Percentiles rank a stretch among this genome's conserved stretches.
Evolutionary conservation across 64 coral and sea anemone species (phyloP).

Genomic region (Montipora capricornis): DNA sequence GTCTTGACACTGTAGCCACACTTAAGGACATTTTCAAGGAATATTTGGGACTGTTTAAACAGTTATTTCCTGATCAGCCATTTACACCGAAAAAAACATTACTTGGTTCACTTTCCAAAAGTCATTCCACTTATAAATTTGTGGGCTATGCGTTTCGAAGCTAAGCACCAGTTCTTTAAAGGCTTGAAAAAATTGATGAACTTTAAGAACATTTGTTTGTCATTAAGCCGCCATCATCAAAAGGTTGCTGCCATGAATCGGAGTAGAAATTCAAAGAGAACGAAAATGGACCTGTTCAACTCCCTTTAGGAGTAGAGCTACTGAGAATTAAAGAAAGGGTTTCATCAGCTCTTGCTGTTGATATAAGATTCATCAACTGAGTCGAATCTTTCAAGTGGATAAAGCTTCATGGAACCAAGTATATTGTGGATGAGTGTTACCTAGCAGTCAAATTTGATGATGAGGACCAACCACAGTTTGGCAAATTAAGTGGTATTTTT

Average conservation of each 20-base stretch:
- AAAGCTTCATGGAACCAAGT: slow-evolving; percentile 28
- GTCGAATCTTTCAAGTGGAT: slow-evolving; percentile 8
- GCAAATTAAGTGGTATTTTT: slow-evolving; percentile 8
- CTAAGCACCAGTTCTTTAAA: slow-evolving; percentile 66
- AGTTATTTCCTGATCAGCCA: slow-evolving; percentile 32
- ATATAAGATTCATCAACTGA: neutral
- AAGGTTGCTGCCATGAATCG: slow-evolving; percentile 19
- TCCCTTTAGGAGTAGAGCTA: slow-evolving; percentile 1
- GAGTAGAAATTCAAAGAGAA: neutral
- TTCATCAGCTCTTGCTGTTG: neutral
- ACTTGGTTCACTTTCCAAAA: slow-evolving; percentile 69
- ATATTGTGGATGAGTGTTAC: slow-evolving; percentile 23
- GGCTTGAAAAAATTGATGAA: slow-evolving; percentile 19
- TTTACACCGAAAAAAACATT: slow-evolving; percentile 69
- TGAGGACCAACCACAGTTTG: slow-evolving; percentile 5
- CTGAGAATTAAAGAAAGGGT: neutral
- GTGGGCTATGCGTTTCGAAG: slow-evolving; percentile 63
- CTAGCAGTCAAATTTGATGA: slow-evolving; percentile 18
- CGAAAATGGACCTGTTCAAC: slow-evolving; percentile 9
- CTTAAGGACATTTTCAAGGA: slow-evolving; percentile 10
- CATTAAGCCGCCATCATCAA: slow-evolving; percentile 50
- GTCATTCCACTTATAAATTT: slow-evolving; percentile 60
- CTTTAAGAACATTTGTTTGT: slow-evolving; percentile 58
- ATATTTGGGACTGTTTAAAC: slow-evolving; percentile 52
- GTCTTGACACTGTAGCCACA: slow-evolving; percentile 43